These are phyloP conservation scores for Ctenochaetus hawaiiensis DNA, from an alignment of 2,797 vertebrate species.

Conservation along the genomic window DNA sequence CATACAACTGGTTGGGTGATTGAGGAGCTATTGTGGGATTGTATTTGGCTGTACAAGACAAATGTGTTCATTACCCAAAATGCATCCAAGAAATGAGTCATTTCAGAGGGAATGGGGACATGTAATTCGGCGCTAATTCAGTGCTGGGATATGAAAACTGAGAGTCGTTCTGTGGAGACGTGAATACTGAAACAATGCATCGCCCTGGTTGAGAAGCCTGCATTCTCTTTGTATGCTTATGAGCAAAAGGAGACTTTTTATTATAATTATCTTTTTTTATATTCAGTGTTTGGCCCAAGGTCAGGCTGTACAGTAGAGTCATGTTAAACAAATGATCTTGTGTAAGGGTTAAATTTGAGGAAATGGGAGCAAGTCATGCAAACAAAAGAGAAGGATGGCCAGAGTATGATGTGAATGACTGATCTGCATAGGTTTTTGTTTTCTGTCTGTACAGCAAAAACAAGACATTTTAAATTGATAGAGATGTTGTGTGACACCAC, in stretches of 20 bases:
- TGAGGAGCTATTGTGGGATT: conserved; percentile 75
- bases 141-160: conserved; percentile 58
- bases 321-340: conserved; percentile 46
- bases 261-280: conserved; percentile 28
- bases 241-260: conserved; percentile 48
- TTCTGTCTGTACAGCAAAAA: conserved; percentile 12
- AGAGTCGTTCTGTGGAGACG: conserved; percentile 57
- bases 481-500: conserved; percentile 67
- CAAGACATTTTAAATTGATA: conserved; percentile 41
- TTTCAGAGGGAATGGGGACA: conserved; percentile 69
- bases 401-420: conserved; percentile 11
- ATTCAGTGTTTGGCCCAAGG: conserved; percentile 33
- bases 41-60: conserved; percentile 77
- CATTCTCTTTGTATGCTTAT: conserved; percentile 39
- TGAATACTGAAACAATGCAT: conserved; percentile 63
- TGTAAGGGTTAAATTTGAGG: conserved; percentile 28
- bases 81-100: conserved; percentile 75
- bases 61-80: conserved; percentile 81
- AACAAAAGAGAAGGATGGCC: conserved; percentile 34
- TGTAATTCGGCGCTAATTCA: conserved; percentile 70
- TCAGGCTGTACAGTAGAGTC: conserved; percentile 41
- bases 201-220: conserved; percentile 20
- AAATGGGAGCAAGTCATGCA: conserved; percentile 32
- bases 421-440: conserved; percentile 12
- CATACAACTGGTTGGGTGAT: conserved; percentile 69